These are phyloP conservation scores for Gymnosoma rotundatum DNA, from an alignment of 2,888 invertebrate genomes.

Conservation along the genomic window DNA sequence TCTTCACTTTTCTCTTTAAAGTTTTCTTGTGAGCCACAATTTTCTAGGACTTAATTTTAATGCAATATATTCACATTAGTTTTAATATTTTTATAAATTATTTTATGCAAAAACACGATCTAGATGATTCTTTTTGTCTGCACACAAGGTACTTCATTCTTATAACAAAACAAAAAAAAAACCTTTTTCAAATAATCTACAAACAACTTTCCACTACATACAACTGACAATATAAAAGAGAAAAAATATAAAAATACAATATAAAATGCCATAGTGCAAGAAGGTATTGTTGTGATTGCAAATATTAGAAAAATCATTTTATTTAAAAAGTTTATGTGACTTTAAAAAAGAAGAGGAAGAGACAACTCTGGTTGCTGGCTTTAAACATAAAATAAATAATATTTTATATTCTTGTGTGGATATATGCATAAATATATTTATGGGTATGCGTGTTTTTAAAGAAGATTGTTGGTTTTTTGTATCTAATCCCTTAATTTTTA, in stretches of 20 bases:
- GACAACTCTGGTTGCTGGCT: background rate
- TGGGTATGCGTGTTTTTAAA: no score
- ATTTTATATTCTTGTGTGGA: no score
- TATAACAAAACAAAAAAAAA: background rate
- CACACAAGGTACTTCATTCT: conserved; percentile 7
- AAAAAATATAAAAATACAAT: background rate
- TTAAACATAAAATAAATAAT: no score
- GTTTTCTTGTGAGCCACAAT: background rate
- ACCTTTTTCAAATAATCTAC: background rate
- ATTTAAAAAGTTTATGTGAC: background rate
- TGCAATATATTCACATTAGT: conserved; percentile 14
- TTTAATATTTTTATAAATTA: conserved; percentile 14
- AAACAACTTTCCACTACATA: background rate
- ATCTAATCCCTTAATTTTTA: background rate
- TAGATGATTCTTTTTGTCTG: conserved; percentile 30
- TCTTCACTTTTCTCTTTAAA: no score
- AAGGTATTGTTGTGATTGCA: background rate
- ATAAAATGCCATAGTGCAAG: background rate
- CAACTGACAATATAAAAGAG: background rate
- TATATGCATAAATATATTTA: no score
- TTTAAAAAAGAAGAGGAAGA: background rate
- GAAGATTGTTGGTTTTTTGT: background rate
- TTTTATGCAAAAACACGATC: conserved; percentile 63
- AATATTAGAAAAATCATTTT: background rate
- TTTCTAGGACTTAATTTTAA: conserved; percentile 5